phyloP scores from a whole-genome alignment of 2,888 invertebrate species.

The Polydrusus pterygomalis region DNA sequence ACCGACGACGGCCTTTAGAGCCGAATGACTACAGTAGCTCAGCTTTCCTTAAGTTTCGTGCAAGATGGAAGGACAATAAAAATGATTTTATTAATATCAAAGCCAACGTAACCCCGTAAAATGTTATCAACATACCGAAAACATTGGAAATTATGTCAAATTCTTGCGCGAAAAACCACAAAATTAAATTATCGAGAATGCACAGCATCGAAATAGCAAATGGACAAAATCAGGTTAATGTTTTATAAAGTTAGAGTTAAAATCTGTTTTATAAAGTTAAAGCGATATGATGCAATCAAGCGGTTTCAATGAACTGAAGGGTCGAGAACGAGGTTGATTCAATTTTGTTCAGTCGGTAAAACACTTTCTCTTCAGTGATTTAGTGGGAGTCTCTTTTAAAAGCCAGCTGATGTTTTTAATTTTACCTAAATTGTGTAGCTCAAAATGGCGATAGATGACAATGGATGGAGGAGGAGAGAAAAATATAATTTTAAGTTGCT shows the following conservation, averaged over 20 bases:
- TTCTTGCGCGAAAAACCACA: constrained; percentile 30
- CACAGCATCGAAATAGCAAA: constrained; percentile 63
- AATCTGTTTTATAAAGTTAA: constrained; percentile 58
- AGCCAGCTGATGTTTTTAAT: constrained; percentile 1
- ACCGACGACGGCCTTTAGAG: too few species aligned
- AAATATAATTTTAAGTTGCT: too few species aligned
- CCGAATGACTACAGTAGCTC: too few species aligned
- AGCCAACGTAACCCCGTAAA: background rate
- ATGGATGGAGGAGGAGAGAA: too few species aligned
- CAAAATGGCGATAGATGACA: too few species aligned
- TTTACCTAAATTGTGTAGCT: too few species aligned
- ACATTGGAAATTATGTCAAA: background rate
- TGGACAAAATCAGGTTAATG: constrained; percentile 66
- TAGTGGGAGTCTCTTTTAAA: background rate
- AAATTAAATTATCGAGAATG: constrained; percentile 58
- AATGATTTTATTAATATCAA: background rate
- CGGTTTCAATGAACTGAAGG: constrained; percentile 48
- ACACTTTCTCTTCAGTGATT: constrained; percentile 40
- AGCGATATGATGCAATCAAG: constrained; percentile 66
- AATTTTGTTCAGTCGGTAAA: constrained; percentile 38
- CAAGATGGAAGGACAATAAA: too few species aligned
- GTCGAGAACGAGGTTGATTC: constrained; percentile 48
- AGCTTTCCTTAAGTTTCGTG: too few species aligned
- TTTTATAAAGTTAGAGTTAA: constrained; percentile 64
- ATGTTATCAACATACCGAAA: background rate